Evolutionary conservation across 1,140 invertebrate species (phyloP).

Genomic region (Leptonema lineaticorne): DNA sequence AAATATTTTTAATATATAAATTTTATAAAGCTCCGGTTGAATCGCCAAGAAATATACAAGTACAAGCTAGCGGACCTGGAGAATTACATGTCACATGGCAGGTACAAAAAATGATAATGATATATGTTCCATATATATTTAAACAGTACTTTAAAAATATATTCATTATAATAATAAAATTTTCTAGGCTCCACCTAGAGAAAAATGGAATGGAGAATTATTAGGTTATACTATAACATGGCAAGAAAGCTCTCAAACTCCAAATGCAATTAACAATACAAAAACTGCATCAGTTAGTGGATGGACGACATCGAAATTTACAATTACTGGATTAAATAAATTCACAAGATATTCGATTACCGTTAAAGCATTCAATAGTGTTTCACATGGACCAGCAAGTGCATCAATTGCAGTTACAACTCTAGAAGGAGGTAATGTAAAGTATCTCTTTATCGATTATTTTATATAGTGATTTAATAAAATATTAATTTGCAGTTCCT

Average conservation of each 20-base stretch:
- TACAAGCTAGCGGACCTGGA: constrained; percentile 69
- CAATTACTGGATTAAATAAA: constrained; percentile 67
- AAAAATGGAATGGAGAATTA: constrained; percentile 80
- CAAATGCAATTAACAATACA: constrained; percentile 67
- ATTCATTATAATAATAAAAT: not conserved
- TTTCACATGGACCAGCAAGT: constrained; percentile 82
- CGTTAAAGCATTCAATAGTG: constrained; percentile 85
- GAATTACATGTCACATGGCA: constrained; percentile 74
- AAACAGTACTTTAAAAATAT: not conserved
- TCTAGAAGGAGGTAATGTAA: constrained; percentile 75
- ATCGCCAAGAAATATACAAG: constrained; percentile 70
- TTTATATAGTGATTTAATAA: not conserved
- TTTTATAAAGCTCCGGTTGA: constrained; percentile 62
- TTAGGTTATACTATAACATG: constrained; percentile 74
- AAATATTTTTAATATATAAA: too few species aligned
- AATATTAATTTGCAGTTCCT: constrained; percentile 58
- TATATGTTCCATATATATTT: not conserved
- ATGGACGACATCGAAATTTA: constrained; percentile 64
- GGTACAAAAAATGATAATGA: too few species aligned
- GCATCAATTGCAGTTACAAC: constrained; percentile 75
- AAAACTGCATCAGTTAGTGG: constrained; percentile 23
- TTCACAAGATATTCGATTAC: constrained; percentile 81
- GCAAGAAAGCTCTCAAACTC: constrained; percentile 44
- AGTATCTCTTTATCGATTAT: not conserved
- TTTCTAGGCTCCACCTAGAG: constrained; percentile 64